These are phyloP conservation scores for Piscicola geometra DNA, from an alignment of 2,888 invertebrate genomes.

Conservation along the genomic window DNA sequence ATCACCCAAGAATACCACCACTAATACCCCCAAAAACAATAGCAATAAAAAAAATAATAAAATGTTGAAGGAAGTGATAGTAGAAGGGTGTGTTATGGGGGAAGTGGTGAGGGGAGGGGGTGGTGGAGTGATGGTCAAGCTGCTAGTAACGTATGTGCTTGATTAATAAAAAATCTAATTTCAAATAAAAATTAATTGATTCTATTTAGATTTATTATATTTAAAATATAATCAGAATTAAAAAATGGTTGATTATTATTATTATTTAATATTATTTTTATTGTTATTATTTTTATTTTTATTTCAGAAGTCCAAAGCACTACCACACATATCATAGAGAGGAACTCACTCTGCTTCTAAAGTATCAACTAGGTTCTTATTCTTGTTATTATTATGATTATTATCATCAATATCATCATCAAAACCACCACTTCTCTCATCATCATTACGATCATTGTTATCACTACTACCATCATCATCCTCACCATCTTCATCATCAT, in stretches of 20 bases:
- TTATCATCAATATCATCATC: constrained; percentile 3
- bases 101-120: constrained; percentile 77
- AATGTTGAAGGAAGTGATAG: neutral
- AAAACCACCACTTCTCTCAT: neutral
- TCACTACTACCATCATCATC: constrained; percentile 17
- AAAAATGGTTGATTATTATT: too few species aligned
- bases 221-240: too few species aligned
- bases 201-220: neutral
- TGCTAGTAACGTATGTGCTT: neutral
- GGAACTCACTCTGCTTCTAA: too few species aligned
- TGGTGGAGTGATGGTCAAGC: constrained; percentile 63
- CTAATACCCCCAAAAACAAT: too few species aligned
- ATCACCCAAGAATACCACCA: too few species aligned
- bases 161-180: neutral
- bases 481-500: constrained; percentile 30
- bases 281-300: neutral
- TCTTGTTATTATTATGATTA: too few species aligned
- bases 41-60: neutral
- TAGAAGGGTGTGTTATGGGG: neutral
- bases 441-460: too few species aligned
- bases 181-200: neutral
- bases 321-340: too few species aligned
- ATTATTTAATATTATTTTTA: too few species aligned
- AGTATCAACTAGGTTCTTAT: neutral
- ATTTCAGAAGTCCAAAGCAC: too few species aligned